Base-by-base conservation (phyloP, 2,888 invertebrate species). In the Formica aserva region DNA sequence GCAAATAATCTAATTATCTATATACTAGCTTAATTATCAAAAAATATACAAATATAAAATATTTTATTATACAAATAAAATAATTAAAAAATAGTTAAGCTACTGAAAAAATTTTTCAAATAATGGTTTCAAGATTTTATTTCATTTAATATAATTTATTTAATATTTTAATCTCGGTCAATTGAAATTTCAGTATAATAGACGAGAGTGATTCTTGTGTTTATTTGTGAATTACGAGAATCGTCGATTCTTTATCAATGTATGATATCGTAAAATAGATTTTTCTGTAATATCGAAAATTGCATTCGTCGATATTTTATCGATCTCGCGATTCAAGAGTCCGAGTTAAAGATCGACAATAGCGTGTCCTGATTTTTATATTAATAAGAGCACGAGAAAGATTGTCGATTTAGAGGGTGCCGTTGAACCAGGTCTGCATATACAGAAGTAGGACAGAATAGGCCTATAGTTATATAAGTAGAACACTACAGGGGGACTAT, bases 391-490 rank as follows among this genome's bases (percentile, higher is more conserved):
- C 22, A 15, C 15, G 41, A 62, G 41, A 22, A 35, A 35, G n/a
- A 45, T 22, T 22, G 45, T 66, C 32, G 45, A 78, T 78, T 78
- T 78, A 35, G 9, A n/a, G 29, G 32, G 15, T 60, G 22, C 15
- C 9, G 11, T 45, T 76, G 45, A 60, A 78, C 67, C 55, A 18
- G 35, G 9, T 5, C 66, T 22, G 3, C 29, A 32, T 22, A 13
- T 22, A 35, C 15, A 18, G 57, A 69, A 77, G 71, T 69, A 3
- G 78, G n/a, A 45, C 78, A 22, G 26, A 71, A 45, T 60, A 22
- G 32, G 26, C 4, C 32, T 71, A 48, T 60, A 69, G 57, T 69
- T 69, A 52, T 8, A 52, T 45, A 78, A 78, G 60, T 78, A n/a
- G 78, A 48, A 60, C 78, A 9, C 22, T 69, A 22, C 69, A 60